These are phyloP conservation scores for Oligia fasciuncula DNA, from an alignment of 2,888 invertebrate species.

Conservation along the genomic window DNA sequence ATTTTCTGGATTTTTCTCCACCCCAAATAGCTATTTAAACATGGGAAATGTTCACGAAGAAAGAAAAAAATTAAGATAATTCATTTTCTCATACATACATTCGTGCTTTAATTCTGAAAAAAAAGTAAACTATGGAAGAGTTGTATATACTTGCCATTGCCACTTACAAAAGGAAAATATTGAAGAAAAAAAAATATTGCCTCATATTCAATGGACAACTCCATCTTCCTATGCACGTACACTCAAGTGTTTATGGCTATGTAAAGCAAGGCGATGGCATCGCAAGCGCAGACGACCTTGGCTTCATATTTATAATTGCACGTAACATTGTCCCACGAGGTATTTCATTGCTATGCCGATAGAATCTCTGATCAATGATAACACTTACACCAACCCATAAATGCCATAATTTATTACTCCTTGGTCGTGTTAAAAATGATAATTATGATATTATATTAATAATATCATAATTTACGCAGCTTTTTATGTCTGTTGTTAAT, in stretches of 20 bases:
- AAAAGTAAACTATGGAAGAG: not conserved
- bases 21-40: no score
- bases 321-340: slow-evolving; percentile 78
- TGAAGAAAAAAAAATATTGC: no score
- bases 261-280: slow-evolving; percentile 62
- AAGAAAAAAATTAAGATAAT: no score
- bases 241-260: slow-evolving; percentile 20
- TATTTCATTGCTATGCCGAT: slow-evolving; percentile 69
- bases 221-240: slow-evolving; percentile 16
- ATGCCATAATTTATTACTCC: not conserved
- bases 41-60: no score
- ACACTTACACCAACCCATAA: slow-evolving; percentile 40
- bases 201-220: slow-evolving; percentile 1
- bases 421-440: slow-evolving; percentile 1
- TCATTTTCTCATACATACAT: no score
- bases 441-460: slow-evolving; percentile 10
- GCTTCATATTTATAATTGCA: slow-evolving; percentile 76
- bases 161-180: no score
- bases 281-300: slow-evolving; percentile 79
- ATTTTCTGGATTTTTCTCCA: no score
- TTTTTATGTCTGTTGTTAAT: not conserved
- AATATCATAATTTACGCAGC: not conserved
- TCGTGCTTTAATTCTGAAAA: no score
- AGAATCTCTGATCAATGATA: slow-evolving; percentile 71
- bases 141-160: no score